A percentile compares a stretch with the other conserved stretches of the same genome.
phyloP scores from a whole-genome alignment of 2,113 vertebrate species.

The Silurus meridionalis region DNA sequence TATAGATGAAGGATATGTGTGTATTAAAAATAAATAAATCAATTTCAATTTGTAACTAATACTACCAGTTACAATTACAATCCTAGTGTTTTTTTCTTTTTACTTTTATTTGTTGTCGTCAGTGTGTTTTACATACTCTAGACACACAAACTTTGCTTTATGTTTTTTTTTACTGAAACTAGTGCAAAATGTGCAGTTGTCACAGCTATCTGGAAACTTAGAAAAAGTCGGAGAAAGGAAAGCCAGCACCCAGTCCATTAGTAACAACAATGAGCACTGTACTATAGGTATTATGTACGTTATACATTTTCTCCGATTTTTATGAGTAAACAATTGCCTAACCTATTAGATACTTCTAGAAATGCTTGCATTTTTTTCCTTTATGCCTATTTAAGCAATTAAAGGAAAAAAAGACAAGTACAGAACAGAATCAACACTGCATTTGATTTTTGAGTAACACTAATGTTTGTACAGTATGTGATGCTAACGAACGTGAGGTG shows the following conservation, averaged over 20 bases:
- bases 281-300: not conserved
- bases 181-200: not conserved
- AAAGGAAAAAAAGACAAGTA: not conserved
- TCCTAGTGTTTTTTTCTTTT: not conserved
- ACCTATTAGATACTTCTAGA: not conserved
- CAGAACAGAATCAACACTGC: not conserved
- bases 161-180: not conserved
- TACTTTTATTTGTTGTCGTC: not conserved
- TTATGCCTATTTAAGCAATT: not conserved
- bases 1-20: not conserved
- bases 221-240: not conserved
- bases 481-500: not conserved
- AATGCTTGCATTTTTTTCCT: not conserved
- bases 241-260: not conserved
- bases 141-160: not conserved
- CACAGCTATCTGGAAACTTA: not conserved
- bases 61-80: not conserved
- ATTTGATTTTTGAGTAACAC: not conserved
- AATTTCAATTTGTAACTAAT: not conserved
- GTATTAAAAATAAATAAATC: not conserved
- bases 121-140: not conserved
- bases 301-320: not conserved
- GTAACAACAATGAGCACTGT: not conserved
- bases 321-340: not conserved
- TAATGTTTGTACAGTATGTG: not conserved